phyloP scores from a whole-genome alignment of 2,888 invertebrate species.

The Plemyria rubiginata region DNA sequence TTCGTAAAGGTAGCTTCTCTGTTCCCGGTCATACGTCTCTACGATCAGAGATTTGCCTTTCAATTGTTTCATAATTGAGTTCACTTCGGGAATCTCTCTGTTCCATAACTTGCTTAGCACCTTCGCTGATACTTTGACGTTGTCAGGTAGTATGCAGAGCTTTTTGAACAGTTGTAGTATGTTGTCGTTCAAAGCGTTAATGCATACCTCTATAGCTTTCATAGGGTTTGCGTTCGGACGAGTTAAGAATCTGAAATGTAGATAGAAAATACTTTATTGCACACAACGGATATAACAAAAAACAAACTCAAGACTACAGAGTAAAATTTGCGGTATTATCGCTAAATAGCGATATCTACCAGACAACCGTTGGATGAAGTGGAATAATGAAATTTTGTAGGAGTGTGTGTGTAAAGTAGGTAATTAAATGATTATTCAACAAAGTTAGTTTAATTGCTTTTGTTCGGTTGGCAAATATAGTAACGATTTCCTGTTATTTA shows the following conservation, averaged over 20 bases:
- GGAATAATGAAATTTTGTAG: too few relatives aligned
- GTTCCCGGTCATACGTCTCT: conserved; percentile 85
- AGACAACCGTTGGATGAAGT: too few relatives aligned
- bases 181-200: conserved; percentile 81
- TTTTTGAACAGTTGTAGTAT: conserved; percentile 83
- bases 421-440: too few relatives aligned
- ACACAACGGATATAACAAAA: too few relatives aligned
- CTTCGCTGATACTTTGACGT: conserved; percentile 87
- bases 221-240: conserved; percentile 68
- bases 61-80: conserved; percentile 86
- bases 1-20: conserved; percentile 87
- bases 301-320: too few relatives aligned
- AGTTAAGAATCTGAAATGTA: conserved; percentile 57
- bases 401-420: too few relatives aligned
- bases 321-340: too few relatives aligned
- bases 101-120: conserved; percentile 79
- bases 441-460: not conserved
- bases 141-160: conserved; percentile 88
- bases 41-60: conserved; percentile 88
- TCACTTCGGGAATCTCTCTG: conserved; percentile 75
- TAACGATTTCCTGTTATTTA: not conserved
- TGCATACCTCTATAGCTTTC: conserved; percentile 85
- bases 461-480: not conserved
- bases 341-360: too few relatives aligned
- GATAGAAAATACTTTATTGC: not conserved